A percentile compares a stretch with the other conserved stretches of the same genome.
These are phyloP conservation scores for Meloidogyne floridensis DNA, from an alignment of 1,140 invertebrate genomes.

Conservation along the genomic window DNA sequence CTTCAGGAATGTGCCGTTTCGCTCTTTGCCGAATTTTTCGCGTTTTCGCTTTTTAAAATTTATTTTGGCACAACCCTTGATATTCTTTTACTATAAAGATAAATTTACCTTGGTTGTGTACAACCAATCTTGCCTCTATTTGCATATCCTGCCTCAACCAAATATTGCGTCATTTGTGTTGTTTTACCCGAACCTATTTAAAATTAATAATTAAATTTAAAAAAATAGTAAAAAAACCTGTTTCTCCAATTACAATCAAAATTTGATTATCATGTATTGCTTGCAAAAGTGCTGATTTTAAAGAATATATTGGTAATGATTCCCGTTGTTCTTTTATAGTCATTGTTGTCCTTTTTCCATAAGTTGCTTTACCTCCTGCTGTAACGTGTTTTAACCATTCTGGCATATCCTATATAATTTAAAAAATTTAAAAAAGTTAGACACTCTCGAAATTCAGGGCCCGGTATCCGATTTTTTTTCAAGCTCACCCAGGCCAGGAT, in stretches of 20 bases:
- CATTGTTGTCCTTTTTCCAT: slow-evolving; percentile 90
- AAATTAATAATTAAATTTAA: no score
- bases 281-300: slow-evolving; percentile 87
- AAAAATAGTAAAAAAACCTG: no score
- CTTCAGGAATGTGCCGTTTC: background rate
- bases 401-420: slow-evolving; percentile 75
- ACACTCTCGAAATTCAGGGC: no score
- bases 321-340: slow-evolving; percentile 93
- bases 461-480: no score
- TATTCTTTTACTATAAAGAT: no score
- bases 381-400: slow-evolving; percentile 99
- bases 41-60: no score
- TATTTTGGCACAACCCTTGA: no score
- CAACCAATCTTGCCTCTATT: slow-evolving; percentile 92
- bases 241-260: slow-evolving; percentile 97
- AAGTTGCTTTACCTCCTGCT: slow-evolving; percentile 93
- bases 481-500: no score
- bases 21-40: no score
- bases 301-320: slow-evolving; percentile 90
- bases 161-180: slow-evolving; percentile 97
- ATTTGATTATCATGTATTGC: slow-evolving; percentile 96
- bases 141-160: slow-evolving; percentile 92
- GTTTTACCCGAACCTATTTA: slow-evolving; percentile 95
- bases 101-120: slow-evolving; percentile 78
- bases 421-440: no score